Conservation (phyloP, 2,888 invertebrate species). For the Tiphia femorata region DNA sequence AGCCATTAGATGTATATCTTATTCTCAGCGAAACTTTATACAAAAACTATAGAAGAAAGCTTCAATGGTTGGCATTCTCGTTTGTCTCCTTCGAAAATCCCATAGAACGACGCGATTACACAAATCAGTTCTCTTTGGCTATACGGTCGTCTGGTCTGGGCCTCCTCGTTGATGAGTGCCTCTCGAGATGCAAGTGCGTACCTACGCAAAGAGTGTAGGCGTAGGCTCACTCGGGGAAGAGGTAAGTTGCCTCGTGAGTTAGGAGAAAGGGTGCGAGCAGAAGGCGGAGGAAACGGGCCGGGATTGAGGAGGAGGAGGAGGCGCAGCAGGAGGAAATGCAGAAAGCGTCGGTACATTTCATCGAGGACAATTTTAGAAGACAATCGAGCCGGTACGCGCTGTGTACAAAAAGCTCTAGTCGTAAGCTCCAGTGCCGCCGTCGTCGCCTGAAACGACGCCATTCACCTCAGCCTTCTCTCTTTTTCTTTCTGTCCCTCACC, state of each 20-base stretch:
- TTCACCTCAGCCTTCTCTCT: not conserved
- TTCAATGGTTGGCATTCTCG: not conserved
- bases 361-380: constrained; percentile 38
- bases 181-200: constrained; percentile 26
- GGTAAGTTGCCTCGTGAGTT: not conserved
- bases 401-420: constrained; percentile 23
- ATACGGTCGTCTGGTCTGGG: constrained; percentile 14
- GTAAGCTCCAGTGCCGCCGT: constrained; percentile 28
- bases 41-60: too few species aligned
- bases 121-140: constrained; percentile 19
- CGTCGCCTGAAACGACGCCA: constrained; percentile 4
- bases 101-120: constrained; percentile 18
- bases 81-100: not conserved
- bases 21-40: too few species aligned
- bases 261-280: not conserved
- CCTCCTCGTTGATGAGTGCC: constrained; percentile 16
- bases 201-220: constrained; percentile 21
- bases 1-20: too few species aligned
- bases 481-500: not conserved
- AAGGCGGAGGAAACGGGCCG: not conserved
- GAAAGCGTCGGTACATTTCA: constrained; percentile 35
- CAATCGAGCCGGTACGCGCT: constrained; percentile 36
- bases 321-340: not conserved
- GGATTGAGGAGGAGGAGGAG: not conserved
- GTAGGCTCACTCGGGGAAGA: constrained; percentile 12